Evolutionary conservation across 2,113 vertebrate genomes (phyloP).

Genomic region (Himantopus leucocephalus): DNA sequence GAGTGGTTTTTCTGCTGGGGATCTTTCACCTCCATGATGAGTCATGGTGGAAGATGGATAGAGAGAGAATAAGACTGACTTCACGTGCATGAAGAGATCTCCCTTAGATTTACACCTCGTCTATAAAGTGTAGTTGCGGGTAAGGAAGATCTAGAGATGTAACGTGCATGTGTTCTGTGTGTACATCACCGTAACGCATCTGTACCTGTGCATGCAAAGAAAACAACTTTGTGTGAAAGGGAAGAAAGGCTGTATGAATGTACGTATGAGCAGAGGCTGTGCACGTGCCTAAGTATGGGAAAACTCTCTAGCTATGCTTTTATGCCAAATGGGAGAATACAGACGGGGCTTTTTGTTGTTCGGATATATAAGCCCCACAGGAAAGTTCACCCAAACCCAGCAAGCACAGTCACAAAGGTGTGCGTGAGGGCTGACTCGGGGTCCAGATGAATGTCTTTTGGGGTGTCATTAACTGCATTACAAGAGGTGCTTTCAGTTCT

Average conservation of each 20-base stretch:
- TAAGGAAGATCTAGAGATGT: background rate
- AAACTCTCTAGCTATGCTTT: background rate
- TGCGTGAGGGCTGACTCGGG: too few relatives aligned
- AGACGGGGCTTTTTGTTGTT: background rate
- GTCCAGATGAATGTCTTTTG: background rate
- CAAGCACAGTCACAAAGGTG: too few relatives aligned
- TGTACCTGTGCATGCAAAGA: fast-evolving
- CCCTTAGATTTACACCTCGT: background rate
- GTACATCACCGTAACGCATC: fast-evolving
- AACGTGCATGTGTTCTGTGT: fast-evolving
- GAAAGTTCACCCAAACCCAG: background rate
- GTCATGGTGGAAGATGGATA: background rate
- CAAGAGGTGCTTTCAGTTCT: background rate
- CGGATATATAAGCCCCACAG: fast-evolving
- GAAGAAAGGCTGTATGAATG: background rate
- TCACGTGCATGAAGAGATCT: fast-evolving
- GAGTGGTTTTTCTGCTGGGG: background rate
- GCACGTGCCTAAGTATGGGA: background rate
- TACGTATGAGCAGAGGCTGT: background rate
- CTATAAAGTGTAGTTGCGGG: background rate
- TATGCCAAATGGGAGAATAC: background rate
- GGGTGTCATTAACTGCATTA: background rate
- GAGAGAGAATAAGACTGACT: background rate
- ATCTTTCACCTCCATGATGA: background rate
- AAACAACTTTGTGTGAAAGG: background rate